Evolutionary conservation across 2,797 vertebrate species (phyloP), one percentile per base, ranked within the genome.

Genomic region (Threskiornis aethiopicus): DNA sequence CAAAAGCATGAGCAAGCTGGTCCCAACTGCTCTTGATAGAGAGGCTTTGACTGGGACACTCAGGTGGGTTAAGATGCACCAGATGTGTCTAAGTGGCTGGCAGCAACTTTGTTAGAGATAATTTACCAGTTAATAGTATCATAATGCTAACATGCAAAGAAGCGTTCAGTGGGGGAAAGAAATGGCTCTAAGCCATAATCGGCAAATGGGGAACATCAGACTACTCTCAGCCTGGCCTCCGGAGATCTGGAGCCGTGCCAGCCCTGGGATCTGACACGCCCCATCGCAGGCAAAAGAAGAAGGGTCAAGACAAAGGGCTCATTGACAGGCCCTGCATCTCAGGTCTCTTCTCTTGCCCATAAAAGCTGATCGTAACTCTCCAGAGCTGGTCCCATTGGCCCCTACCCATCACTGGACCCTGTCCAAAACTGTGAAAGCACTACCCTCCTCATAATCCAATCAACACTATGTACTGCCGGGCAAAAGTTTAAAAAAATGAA

Each of bases 171-270:
- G 44, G 10, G 24, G 67, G 39, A 9, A 72, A 87, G 47, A 82
- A 87, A 90, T 62, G 62, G 58, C 70, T 92, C 71, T 79, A 70
- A 91, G 55, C 77, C 70, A 70, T 58, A 61, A 61, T 11, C 22
- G 18, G 67, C 66, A 95, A 96, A 95, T 67, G 41, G 58, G 62
- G 85, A 95, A 69, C 66, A 88, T 72, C 80, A 84, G 47, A 55
- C 28, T 72, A 2, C 59, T 90, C 70, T 69, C 86, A 90, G 67
- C 49, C 65, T 64, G 84, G 75, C 71, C 64, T 90, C 73, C 39
- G 57, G 84, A 95, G 82, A 89, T 84, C 47, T 89, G 90, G 84
- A 89, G 41, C 57, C 2, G 0, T 19, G 77, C 62, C 88, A 93
- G 55, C 52, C 66, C 1, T 2, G 49, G 67, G 54, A 71, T 83